Base-by-base conservation (phyloP, 2,113 vertebrate genomes). In the Nannobrachium achirus region DNA sequence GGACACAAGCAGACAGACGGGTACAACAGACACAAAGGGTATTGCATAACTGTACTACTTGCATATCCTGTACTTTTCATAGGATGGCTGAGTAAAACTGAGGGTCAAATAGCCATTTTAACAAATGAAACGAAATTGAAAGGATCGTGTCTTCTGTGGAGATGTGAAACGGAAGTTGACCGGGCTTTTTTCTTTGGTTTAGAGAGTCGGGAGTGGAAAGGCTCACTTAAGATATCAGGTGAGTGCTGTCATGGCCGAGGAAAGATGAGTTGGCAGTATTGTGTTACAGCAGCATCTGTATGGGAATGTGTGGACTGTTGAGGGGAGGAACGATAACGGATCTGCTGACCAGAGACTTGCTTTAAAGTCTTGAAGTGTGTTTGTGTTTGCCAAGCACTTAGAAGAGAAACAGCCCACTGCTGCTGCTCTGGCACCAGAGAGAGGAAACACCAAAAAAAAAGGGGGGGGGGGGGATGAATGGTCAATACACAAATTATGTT, bases 351-450 rank as follows among this genome's bases (percentile, higher is more conserved):
- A 65, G 10, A 7, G 18, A 8, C n/a, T 2, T 44, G 6, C 18
- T 25, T 45, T 42, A 55, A n/a, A n/a, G 50, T 20, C 16, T 44
- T 20, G 44, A 10, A 33, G 33, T 55, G 51, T 56, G 50, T 66
- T 38, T 71, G 40, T 62, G 44, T 44, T 69, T 53, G 16, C 41
- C 15, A 49, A 53, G 57, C 45, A 59, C 56, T 56, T 51, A 49
- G 33, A 13, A 25, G 18, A 51, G 66, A 69, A 61, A 53, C 20
- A 53, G 44, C 56, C 25, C 48, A 61, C 48, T 39, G 48, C 57
- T 33, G 25, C 25, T 33, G 7, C 38, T 16, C 39, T 69, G 56
- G 56, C 40, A 52, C 19, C 20, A 20, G 7, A 48, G 18, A 8
- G 45, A 59, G 19, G 55, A 56, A 11, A 58, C 14, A 13, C n/a